phyloP scores from a whole-genome alignment of 2,113 vertebrate genomes.

The Turnix velox region DNA sequence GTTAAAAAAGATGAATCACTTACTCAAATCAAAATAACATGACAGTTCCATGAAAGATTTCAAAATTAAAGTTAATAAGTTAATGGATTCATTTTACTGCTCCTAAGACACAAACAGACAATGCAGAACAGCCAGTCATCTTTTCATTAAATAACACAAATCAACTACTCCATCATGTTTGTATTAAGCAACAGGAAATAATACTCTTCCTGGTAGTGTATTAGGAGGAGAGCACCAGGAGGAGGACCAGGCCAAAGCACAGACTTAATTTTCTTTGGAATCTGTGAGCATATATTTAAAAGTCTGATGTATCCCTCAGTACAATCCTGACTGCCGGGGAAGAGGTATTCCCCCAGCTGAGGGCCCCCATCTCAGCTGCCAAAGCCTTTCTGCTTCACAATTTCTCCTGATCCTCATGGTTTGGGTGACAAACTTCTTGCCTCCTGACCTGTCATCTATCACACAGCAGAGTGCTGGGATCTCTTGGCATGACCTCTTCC shows the following conservation, averaged over 20 bases:
- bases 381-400: neutral
- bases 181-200: conserved; percentile 6
- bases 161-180: neutral
- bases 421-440: neutral
- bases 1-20: conserved; percentile 42
- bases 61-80: conserved; percentile 64
- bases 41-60: conserved; percentile 51
- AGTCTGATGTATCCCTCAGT: neutral
- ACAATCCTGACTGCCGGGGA: neutral
- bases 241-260: neutral
- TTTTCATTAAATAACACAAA: conserved; percentile 28
- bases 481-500: fast-evolving
- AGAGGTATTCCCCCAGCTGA: neutral
- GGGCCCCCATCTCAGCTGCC: neutral
- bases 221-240: fast-evolving
- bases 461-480: fast-evolving
- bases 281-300: neutral
- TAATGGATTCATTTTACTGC: conserved; percentile 51
- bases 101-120: conserved; percentile 12
- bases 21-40: conserved; percentile 53
- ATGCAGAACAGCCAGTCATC: conserved; percentile 15
- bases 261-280: neutral
- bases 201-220: neutral
- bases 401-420: fast-evolving
- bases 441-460: neutral